Base-by-base conservation (phyloP, 2,113 vertebrate species). In the Epinephelus lanceolatus region DNA sequence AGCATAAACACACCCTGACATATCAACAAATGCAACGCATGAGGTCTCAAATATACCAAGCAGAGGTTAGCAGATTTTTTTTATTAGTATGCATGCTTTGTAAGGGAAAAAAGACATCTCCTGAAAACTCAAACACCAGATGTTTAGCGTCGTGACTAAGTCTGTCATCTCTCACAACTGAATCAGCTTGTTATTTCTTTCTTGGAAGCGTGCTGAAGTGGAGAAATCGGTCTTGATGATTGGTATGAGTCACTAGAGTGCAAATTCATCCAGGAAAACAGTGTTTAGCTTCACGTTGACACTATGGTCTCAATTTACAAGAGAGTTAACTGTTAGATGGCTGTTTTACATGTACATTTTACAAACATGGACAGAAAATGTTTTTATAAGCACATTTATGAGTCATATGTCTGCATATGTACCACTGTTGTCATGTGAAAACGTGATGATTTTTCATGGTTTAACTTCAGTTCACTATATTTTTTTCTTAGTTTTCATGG, bases 121-220 rank as follows among this genome's bases (percentile, higher is more conserved):
- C n/a, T 23, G n/a, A 49, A 42, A 74, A 60, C 52, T 72, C 33
- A 40, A 78, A 81, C 17, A 33, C 76, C 86, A 89, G 87, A 91
- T 92, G 90, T 90, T 80, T 59, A 77, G 59, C 65, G 45, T 76
- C 47, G 21, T 78, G 88, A 88, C 78, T n/a, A 85, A 84, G 65
- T 21, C 65, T 79, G 84, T 87, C 82, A 74, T 85, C 73, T 82
- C 67, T 81, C 67, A 69, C 42, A 75, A 84, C 49, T 71, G 80
- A 76, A 76, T 87, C 78, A 25, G 55, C 73, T 59, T 67, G 42
- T 69, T 86, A 11, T 76, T 81, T 85, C 71, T 76, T 60, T 71
- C 60, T 84, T 72, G 63, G 81, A 81, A 76, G 42, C 21, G 27
- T 18, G 33, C 33, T 53, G 59, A 63, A 77, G 68, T 51, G 52